Evolutionary conservation across 2,797 vertebrate genomes (phyloP).

Genomic region (Schizopygopsis pylzovi): DNA sequence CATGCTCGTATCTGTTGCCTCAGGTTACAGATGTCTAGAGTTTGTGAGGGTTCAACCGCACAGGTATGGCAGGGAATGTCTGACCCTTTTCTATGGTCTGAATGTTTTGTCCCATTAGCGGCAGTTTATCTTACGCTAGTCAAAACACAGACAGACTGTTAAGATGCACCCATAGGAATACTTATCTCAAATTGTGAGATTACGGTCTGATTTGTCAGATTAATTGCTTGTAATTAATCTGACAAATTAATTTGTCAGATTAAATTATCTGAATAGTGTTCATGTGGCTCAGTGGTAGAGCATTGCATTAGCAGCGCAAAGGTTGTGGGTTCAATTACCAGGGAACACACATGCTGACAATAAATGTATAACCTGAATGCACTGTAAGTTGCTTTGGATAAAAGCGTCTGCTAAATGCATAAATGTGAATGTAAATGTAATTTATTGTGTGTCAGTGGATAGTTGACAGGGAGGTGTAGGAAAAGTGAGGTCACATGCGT

Average conservation of each 20-base stretch:
- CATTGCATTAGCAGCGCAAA: too few relatives aligned
- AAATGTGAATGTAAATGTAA: too few relatives aligned
- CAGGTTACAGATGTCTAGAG: conserved; percentile 45
- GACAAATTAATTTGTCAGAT: too few relatives aligned
- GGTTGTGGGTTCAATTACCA: too few relatives aligned
- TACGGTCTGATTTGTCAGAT: not conserved
- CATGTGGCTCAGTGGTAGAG: too few relatives aligned
- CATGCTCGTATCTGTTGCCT: conserved; percentile 36
- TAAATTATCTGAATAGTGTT: too few relatives aligned
- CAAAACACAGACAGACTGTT: conserved; percentile 28
- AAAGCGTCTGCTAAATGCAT: too few relatives aligned
- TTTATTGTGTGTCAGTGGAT: not conserved
- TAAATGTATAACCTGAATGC: too few relatives aligned
- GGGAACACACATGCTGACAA: too few relatives aligned
- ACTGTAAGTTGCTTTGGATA: too few relatives aligned
- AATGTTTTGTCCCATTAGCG: conserved; percentile 9
- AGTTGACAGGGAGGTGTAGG: not conserved
- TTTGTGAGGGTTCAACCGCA: conserved; percentile 40
- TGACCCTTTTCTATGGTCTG: conserved; percentile 15
- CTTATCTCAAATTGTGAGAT: not conserved
- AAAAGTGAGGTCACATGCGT: not conserved
- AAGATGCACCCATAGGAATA: not conserved
- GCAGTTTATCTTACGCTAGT: conserved; percentile 24
- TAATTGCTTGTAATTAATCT: not conserved
- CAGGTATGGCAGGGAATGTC: conserved; percentile 36